Evolutionary conservation across 2,888 invertebrate genomes (phyloP), one percentile per base, ranked within the genome.

Genomic region (Hedya salicella): DNA sequence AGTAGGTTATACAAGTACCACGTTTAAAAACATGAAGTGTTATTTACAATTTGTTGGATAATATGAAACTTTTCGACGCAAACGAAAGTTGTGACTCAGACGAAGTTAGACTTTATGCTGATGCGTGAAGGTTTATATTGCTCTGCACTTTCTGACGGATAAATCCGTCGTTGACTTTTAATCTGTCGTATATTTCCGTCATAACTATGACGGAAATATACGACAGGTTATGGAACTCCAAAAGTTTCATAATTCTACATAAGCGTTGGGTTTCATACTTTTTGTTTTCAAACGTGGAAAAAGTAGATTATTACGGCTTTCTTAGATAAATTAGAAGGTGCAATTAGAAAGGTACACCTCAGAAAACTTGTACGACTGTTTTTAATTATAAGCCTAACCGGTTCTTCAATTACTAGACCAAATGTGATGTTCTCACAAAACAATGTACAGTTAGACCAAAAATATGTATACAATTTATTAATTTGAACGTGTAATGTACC

Each of bases 271-370:
- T 17, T 30, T 19, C 6, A 32, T 16, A 21, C 48, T 48, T 30
- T 49, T 57, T 17, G 46, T 17, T 57, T 46, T 57, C 42, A 57
- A 57, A 46, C 57, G 30, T 32, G 32, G 13, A 1, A 60, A 14
- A 3, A 19, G 65, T 65, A 65, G 59, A 65, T 39, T 42, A 59
- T 65, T 60, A 53, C 14, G 13, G 59, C 65, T 65, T n/a, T 65
- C 46, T 59, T 65, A 65, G 65, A 42, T 46, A 65, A 53, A 52
- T 60, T 65, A 65, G 59, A 60, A 50, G 63, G 57, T 57, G 64
- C 64, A 32, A 32, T 61, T 42, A 64, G 30, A 14, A 48, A 53
- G 17, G 39, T 21, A 49, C 21, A 19, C 25, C 25, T 30, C 42
- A 25, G 25, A 32, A 49, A 30, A 49, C 16, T 50, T 50, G 49